phyloP scores from a whole-genome alignment of 2,797 vertebrate species.

The Mionectes olivaceus region DNA sequence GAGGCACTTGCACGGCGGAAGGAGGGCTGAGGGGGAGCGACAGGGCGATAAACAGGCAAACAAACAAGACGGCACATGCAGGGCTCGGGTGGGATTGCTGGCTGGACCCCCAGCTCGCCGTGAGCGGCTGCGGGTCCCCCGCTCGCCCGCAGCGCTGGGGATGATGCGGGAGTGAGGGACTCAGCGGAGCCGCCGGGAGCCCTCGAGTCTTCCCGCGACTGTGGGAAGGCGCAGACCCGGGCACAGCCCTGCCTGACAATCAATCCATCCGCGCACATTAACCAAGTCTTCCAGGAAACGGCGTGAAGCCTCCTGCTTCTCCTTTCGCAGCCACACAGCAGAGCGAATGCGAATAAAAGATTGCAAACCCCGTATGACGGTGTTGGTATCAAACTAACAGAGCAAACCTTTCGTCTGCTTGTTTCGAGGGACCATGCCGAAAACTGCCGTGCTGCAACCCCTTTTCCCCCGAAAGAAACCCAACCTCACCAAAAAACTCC shows the following conservation, averaged over 20 bases:
- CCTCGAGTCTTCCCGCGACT: not conserved
- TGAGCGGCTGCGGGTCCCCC: not conserved
- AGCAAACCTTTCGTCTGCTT: not conserved
- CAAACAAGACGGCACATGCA: not conserved
- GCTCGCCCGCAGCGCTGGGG: not conserved
- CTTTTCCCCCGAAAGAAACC: not conserved
- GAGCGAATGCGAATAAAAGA: not conserved
- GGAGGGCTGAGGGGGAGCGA: not conserved
- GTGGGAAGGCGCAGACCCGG: not conserved
- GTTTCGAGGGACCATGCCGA: not conserved
- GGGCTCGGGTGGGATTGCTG: not conserved
- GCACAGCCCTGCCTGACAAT: not conserved
- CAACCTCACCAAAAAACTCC: fast-evolving
- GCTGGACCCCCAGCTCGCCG: not conserved
- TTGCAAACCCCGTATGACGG: not conserved
- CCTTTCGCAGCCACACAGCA: not conserved
- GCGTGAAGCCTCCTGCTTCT: not conserved
- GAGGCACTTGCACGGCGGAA: not conserved
- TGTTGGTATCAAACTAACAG: not conserved
- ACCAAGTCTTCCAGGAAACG: not conserved
- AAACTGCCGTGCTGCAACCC: not conserved
- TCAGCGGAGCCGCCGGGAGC: not conserved
- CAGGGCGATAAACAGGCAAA: not conserved
- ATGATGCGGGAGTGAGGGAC: fast-evolving
- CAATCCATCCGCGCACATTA: constrained; percentile 41